Base-by-base conservation (phyloP, 2,797 vertebrate species). In the Champsocephalus esox region DNA sequence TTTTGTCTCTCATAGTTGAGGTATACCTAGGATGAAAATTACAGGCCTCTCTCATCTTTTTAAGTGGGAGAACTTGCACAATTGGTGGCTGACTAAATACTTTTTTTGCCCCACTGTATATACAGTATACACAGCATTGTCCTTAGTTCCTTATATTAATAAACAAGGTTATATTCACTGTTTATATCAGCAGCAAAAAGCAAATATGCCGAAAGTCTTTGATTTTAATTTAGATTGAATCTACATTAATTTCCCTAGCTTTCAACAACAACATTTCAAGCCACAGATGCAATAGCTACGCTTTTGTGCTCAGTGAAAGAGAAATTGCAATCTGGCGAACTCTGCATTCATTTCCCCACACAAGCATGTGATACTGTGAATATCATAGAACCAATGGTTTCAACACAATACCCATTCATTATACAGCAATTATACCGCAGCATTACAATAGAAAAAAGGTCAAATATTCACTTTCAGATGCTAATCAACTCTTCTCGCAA, bases 341-440 rank as follows among this genome's bases (percentile, higher is more conserved):
- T 69, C 43, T 44, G 63, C 56, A 81, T 55, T 59, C 57, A 50
- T 66, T 32, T 68, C 17, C 75, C 77, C 62, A 72, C 75, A 73
- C 52, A 68, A 59, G 24, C 67, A 80, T 81, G 75, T 71, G 76
- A 86, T 70, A 57, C 49, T 41, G 61, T 79, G 59, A 72, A 75
- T 82, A 60, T 56, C 63, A 88, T 77, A 84, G 77, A 61, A 55
- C 60, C 45, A 32, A 66, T 71, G 73, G 70, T 77, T 83, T 85
- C 58, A 58, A 77, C 71, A 67, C 65, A 69, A 66, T 50, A 63
- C 21, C 28, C 19, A 83, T 78, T 89, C 66, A 89, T 88, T 83
- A 80, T 59, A 55, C 48, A 34, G 63, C 24, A 43, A 84, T 83
- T 86, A 82, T 55, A 55, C 69, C 8, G 63, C 73, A 66, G 64